Base-by-base conservation (phyloP, 1,140 invertebrate genomes). In the Solen grandis region DNA sequence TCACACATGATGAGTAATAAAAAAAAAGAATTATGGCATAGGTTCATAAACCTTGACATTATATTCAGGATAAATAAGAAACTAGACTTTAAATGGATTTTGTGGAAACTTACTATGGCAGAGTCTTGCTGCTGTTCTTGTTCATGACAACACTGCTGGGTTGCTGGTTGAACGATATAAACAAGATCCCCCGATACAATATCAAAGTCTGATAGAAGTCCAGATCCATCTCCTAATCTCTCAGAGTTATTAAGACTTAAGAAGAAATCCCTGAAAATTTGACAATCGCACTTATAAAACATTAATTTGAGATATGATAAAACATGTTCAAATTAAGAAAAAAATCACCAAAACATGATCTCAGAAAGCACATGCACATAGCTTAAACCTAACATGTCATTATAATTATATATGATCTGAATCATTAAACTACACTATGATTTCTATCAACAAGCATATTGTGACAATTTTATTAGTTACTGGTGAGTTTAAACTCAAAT, bases 231-330 rank as follows among this genome's bases (percentile, higher is more conserved):
- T 33, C 65, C 25, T 16, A 80, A 33, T 16, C 46, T 5, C 29
- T 80, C 77, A 27, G n/a, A 63, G 38, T 72, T 63, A 33, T 80
- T 80, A 10, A 80, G 50, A 31, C 77, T 80, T 29, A 80, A 38
- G 13, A 27, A 52, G 36, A 63, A 80, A 13, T 54, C 50, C 27
- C 77, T 80, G 68, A 62, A 80, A 72, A 16, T 55, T 50, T 38
- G 52, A 10, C 31, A 33, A n/a, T n/a, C n/a, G n/a, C n/a, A n/a
- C n/a, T n/a, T n/a, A n/a, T n/a, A n/a, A n/a, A n/a, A n/a, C n/a
- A n/a, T n/a, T n/a, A n/a, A n/a, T n/a, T n/a, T n/a, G n/a, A n/a
- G n/a, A n/a, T n/a, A n/a, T n/a, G n/a, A n/a, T n/a, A n/a, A n/a
- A n/a, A n/a, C n/a, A n/a, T n/a, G n/a, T n/a, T n/a, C n/a, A n/a